These are phyloP conservation scores for Plebejus argus DNA, from an alignment of 2,888 invertebrate species.

Conservation along the genomic window DNA sequence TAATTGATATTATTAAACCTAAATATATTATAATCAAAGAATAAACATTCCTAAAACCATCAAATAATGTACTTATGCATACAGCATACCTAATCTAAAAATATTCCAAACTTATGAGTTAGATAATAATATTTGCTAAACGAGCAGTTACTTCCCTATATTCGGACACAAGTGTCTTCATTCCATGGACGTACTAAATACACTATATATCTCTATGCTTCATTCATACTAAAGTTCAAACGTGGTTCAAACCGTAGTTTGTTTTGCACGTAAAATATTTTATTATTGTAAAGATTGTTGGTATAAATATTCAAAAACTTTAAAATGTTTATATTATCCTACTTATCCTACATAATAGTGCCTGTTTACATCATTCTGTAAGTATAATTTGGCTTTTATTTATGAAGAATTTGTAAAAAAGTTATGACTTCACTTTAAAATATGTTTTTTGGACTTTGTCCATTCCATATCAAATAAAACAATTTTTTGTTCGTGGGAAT, in stretches of 20 bases:
- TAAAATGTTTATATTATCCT: background rate
- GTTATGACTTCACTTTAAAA: background rate
- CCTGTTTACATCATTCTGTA: slow-evolving; percentile 15
- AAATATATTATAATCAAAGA: background rate
- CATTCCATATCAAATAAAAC: too few species aligned
- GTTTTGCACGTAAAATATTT: background rate
- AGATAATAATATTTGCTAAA: background rate
- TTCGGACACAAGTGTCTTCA: background rate
- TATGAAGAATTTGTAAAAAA: background rate
- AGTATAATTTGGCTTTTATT: background rate
- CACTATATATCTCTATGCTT: too few species aligned
- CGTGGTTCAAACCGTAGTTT: background rate
- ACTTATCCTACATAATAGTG: background rate
- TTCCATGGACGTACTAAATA: too few species aligned
- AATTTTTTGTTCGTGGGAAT: too few species aligned
- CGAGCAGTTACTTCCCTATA: background rate
- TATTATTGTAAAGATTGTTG: background rate
- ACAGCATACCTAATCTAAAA: too few species aligned
- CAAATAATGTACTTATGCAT: background rate
- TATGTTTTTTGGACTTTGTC: background rate
- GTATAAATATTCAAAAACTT: background rate
- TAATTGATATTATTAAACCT: background rate
- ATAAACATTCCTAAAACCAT: background rate
- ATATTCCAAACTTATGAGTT: background rate
- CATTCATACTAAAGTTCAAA: too few species aligned